Percentiles rank a stretch among this genome's conserved stretches.
These are phyloP conservation scores for Gasteruption jaculator DNA, from an alignment of 2,888 invertebrate genomes.

Conservation along the genomic window DNA sequence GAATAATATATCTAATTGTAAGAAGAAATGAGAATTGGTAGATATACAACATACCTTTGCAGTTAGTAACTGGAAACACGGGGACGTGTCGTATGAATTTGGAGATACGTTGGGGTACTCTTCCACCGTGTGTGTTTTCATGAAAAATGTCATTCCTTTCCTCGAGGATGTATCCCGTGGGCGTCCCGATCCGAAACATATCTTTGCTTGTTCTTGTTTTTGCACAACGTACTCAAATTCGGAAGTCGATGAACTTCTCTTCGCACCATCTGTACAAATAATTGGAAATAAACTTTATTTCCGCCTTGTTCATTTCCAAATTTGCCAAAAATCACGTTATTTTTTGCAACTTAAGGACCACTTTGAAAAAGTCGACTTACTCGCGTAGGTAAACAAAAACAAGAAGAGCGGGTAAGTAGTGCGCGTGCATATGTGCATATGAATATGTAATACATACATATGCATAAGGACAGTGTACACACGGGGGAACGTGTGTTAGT, in stretches of 20 bases:
- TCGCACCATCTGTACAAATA: not conserved
- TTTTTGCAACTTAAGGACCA: too few relatives aligned
- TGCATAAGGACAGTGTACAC: too few relatives aligned
- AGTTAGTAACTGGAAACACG: constrained; percentile 33
- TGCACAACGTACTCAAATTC: constrained; percentile 37
- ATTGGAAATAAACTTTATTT: not conserved
- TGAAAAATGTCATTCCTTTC: constrained; percentile 35
- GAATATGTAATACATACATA: too few relatives aligned
- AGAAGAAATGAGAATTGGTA: not conserved
- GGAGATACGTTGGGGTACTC: constrained; percentile 35
- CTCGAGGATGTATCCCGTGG: constrained; percentile 32
- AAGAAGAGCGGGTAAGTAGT: too few relatives aligned
- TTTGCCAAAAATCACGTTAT: too few relatives aligned
- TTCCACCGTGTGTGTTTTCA: constrained; percentile 34
- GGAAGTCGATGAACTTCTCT: constrained; percentile 19
- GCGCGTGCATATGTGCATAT: too few relatives aligned
- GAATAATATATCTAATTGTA: not conserved
- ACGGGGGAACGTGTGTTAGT: too few relatives aligned
- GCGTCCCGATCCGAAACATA: constrained; percentile 43
- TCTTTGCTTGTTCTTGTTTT: constrained; percentile 33
- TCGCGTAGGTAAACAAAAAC: too few relatives aligned
- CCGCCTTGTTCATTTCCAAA: not conserved
- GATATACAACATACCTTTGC: constrained; percentile 33
- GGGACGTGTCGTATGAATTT: constrained; percentile 32
- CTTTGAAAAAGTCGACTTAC: too few relatives aligned